A percentile compares a stretch with the other conserved stretches of the same genome.
phyloP scores from a whole-genome alignment of 2,888 invertebrate species.

The Drymonia ruficornis region DNA sequence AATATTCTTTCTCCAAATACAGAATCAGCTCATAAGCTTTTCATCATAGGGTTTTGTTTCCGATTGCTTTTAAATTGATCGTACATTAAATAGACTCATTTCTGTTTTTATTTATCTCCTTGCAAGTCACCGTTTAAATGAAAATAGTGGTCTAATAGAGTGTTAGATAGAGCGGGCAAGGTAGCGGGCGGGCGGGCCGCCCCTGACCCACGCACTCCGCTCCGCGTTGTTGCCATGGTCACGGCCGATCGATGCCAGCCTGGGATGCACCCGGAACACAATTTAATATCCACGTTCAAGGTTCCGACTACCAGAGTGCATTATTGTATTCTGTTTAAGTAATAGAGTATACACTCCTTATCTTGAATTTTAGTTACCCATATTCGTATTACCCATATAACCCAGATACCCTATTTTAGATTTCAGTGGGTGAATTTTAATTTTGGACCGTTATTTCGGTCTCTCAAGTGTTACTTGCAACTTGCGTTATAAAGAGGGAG shows the following conservation, averaged over 20 bases:
- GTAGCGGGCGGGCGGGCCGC: conserved; percentile 35
- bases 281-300: conserved; percentile 47
- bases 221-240: conserved; percentile 77
- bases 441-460: conserved; percentile 11
- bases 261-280: conserved; percentile 68
- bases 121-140: neutral
- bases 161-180: conserved; percentile 1
- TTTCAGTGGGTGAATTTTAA: conserved; percentile 10
- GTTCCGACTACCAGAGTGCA: conserved; percentile 29
- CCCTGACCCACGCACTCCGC: conserved; percentile 75
- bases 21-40: too few species aligned
- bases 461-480: neutral
- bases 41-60: too few species aligned
- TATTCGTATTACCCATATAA: too few species aligned
- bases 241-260: conserved; percentile 73
- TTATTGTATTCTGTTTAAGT: neutral
- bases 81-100: too few species aligned
- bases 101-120: too few species aligned
- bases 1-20: too few species aligned
- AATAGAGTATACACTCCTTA: neutral
- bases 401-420: conserved; percentile 10
- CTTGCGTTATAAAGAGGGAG: neutral
- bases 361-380: neutral
- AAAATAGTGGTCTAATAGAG: conserved; percentile 1
- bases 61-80: too few species aligned